A percentile compares a stretch with the other conserved stretches of the same genome.
Evolutionary conservation across 2,797 vertebrate species (phyloP).

Genomic region (Chelidonichthys spinosus): DNA sequence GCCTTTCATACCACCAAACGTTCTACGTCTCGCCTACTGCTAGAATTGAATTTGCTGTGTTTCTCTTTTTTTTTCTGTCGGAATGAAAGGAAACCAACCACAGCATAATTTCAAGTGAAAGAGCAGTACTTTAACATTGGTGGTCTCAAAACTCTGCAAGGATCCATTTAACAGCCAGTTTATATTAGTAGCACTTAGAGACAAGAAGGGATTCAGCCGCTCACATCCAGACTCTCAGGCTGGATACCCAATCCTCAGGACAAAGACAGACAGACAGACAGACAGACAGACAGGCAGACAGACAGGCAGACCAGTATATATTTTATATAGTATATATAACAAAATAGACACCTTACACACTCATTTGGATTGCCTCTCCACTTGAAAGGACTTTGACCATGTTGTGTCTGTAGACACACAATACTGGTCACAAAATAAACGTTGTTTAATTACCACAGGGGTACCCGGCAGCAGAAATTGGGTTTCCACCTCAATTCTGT

Average conservation of each 20-base stretch:
- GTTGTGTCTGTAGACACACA: not conserved
- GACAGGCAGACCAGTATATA: constrained; percentile 22
- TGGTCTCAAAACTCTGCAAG: constrained; percentile 76
- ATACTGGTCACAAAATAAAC: constrained; percentile 7
- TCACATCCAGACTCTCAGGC: constrained; percentile 50
- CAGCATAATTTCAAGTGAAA: constrained; percentile 76
- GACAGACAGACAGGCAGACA: constrained; percentile 11
- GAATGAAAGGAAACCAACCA: constrained; percentile 65
- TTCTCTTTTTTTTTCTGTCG: constrained; percentile 58
- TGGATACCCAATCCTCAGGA: constrained; percentile 47
- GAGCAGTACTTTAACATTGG: constrained; percentile 73
- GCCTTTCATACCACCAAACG: constrained; percentile 28
- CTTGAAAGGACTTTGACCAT: not conserved
- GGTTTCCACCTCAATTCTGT: constrained; percentile 21
- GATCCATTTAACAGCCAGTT: constrained; percentile 78
- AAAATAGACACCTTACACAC: constrained; percentile 18
- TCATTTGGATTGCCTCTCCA: constrained; percentile 9
- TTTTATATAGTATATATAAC: too few species aligned
- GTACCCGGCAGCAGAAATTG: not conserved
- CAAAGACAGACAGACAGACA: constrained; percentile 23
- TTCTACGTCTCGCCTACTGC: constrained; percentile 59
- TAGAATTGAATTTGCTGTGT: constrained; percentile 78
- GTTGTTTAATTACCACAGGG: constrained; percentile 3
- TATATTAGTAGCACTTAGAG: constrained; percentile 79
- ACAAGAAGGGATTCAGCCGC: constrained; percentile 56